Conservation (phyloP, 1,140 invertebrate species). For the Drosophila virilis region DNA sequence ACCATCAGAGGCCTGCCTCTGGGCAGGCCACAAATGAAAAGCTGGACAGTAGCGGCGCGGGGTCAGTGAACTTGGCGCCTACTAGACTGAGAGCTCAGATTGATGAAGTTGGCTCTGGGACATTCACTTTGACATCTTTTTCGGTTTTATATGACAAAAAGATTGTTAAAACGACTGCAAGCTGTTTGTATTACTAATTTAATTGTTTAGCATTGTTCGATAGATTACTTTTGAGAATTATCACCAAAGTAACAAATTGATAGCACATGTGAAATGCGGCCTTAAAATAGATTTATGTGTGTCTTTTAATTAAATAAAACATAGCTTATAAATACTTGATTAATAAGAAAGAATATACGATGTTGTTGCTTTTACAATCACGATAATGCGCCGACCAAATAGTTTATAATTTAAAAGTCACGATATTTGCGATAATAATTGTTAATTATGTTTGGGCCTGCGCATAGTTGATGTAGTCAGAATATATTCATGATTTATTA, state of each 20-base stretch:
- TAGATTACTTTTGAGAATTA: background rate
- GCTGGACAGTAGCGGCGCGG: conserved; percentile 55
- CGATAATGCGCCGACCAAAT: background rate
- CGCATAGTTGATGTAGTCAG: too few species aligned
- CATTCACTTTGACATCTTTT: conserved; percentile 36
- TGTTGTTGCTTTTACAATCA: background rate
- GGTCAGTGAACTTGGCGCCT: conserved; percentile 55
- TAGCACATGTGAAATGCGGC: too few species aligned
- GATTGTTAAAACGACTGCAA: background rate
- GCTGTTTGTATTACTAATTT: conserved; percentile 17
- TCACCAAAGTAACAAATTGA: background rate
- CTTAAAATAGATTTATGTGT: too few species aligned
- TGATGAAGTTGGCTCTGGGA: conserved; percentile 4
- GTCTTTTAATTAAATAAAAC: too few species aligned
- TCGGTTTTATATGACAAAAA: background rate
- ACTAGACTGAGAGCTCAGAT: background rate
- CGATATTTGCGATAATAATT: background rate
- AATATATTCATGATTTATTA: too few species aligned
- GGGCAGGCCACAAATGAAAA: conserved; percentile 37
- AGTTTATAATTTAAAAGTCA: background rate
- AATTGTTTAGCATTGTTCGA: conserved; percentile 21
- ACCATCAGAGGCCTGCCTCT: too few species aligned
- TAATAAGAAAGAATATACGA: background rate
- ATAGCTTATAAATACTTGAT: background rate
- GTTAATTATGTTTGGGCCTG: too few species aligned